Evolutionary conservation across 35 echinoderm and acorn worm genomes (phyloP).

Genomic region (Patiria miniata): DNA sequence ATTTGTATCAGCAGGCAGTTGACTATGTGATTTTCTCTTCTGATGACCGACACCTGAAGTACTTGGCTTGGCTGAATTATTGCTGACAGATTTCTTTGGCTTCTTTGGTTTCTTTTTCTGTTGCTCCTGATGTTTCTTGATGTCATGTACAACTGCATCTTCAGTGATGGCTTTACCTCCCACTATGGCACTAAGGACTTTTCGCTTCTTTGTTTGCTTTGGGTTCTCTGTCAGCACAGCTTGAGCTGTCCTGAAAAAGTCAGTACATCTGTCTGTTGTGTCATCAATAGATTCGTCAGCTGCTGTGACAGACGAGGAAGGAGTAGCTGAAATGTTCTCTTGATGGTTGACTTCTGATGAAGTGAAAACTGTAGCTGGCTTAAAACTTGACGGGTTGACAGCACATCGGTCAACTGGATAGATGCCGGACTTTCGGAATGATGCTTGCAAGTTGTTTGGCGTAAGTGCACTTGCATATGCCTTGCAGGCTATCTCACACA

Average conservation of each 20-base stretch:
- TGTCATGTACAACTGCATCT: background rate
- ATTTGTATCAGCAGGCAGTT: background rate
- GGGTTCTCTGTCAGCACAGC: background rate
- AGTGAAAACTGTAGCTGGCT: background rate
- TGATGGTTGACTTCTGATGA: constrained; percentile 1
- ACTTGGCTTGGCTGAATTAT: background rate
- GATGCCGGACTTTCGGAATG: constrained; percentile 12
- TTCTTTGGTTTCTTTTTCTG: constrained; percentile 6
- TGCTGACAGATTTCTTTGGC: background rate
- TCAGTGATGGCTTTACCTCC: background rate
- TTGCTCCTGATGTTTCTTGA: background rate
- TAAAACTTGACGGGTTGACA: background rate
- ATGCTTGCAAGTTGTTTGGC: background rate
- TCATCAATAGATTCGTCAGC: background rate
- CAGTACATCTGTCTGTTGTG: background rate
- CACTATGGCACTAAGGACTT: background rate
- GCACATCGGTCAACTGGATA: constrained; percentile 15
- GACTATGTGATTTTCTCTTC: background rate
- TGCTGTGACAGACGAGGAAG: background rate
- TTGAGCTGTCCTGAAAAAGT: constrained; percentile 5
- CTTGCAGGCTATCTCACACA: background rate
- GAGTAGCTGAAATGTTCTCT: background rate
- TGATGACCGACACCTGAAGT: background rate
- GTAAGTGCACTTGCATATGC: background rate
- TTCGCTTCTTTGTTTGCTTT: background rate